Evolutionary conservation across 1,140 invertebrate genomes (phyloP), one percentile per base, ranked within the genome.

Genomic region (Drosophila nigrodunni): DNA sequence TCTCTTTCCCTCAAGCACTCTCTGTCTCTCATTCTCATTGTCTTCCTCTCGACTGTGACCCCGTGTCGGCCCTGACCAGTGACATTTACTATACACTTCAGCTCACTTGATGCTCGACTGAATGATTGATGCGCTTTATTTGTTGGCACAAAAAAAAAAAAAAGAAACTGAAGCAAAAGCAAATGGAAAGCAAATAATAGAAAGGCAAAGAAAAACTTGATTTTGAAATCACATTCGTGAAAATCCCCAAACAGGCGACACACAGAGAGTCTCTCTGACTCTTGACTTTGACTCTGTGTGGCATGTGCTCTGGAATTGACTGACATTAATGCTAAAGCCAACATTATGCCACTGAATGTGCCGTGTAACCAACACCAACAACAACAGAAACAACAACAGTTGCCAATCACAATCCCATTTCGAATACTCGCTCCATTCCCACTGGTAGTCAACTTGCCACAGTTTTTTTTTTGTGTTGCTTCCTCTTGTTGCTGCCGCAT

Each of bases 41-140:
- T 35, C 21, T 35, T 21, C 25, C 41, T 35, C 41, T 39, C 5
- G 47, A 39, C 35, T 64, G 67, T 39, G 52, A 13, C 52, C 5
- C 41, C n/a, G 3, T 52, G 57, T 49, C 47, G 59, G 49, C 49
- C 49, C 44, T 73, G 65, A 78, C 71, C 80, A 78, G 67, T 89
- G 85, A 89, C 85, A 89, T 89, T 89, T 83, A 78, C 80, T 89
- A 80, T 89, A 89, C 85, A 85, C 85, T 89, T 82, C 74, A 89
- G 68, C 78, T 78, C 77, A 78, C 80, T 88, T 60, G 85, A 82
- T 78, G 85, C 74, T 89, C 61, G 62, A 83, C 74, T 88, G 85
- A 89, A 89, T 89, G 85, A 88, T 89, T 88, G 85, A 88, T 88
- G 85, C 80, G 78, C 82, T 83, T 89, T 88, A 85, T 78, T 85